Conservation (phyloP, 1,140 invertebrate species). For the Scaptomyza montana region DNA sequence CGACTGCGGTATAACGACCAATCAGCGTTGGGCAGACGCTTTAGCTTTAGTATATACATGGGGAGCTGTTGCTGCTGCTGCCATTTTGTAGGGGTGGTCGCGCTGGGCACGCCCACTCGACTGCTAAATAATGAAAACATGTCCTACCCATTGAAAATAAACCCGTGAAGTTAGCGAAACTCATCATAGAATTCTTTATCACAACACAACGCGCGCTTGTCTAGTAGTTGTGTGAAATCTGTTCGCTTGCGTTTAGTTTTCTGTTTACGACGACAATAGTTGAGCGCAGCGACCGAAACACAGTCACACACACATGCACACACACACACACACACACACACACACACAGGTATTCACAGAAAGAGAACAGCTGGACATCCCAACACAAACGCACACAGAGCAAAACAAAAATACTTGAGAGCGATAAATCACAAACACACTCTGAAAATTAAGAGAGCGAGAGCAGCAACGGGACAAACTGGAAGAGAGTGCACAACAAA, state of each 20-base stretch:
- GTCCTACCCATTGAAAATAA: slow-evolving; percentile 83
- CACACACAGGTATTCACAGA: slow-evolving; percentile 3
- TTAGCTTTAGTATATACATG: slow-evolving; percentile 42
- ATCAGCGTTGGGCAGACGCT: slow-evolving; percentile 30
- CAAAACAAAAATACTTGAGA: too few species aligned
- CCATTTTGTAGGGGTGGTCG: slow-evolving; percentile 68
- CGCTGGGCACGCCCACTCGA: slow-evolving; percentile 58
- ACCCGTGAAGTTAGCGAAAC: slow-evolving; percentile 83
- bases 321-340: slow-evolving; percentile 25
- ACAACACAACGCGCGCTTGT: slow-evolving; percentile 82
- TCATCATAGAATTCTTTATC: slow-evolving; percentile 84
- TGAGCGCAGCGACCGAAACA: slow-evolving; percentile 47
- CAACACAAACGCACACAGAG: background rate
- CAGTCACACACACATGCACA: slow-evolving; percentile 18
- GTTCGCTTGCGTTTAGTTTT: slow-evolving; percentile 80
- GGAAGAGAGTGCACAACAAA: background rate
- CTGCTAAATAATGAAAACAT: slow-evolving; percentile 83
- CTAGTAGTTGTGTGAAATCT: slow-evolving; percentile 84
- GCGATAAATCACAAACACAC: slow-evolving; percentile 1
- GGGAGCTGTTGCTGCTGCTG: slow-evolving; percentile 28
- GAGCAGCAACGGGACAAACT: too few species aligned
- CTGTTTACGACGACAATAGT: slow-evolving; percentile 58
- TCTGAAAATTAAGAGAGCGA: slow-evolving; percentile 1
- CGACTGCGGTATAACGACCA: slow-evolving; percentile 34
- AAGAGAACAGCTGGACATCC: too few species aligned